These are phyloP conservation scores for Falco novaeseelandiae DNA, from an alignment of 2,797 vertebrate genomes.

Conservation along the genomic window DNA sequence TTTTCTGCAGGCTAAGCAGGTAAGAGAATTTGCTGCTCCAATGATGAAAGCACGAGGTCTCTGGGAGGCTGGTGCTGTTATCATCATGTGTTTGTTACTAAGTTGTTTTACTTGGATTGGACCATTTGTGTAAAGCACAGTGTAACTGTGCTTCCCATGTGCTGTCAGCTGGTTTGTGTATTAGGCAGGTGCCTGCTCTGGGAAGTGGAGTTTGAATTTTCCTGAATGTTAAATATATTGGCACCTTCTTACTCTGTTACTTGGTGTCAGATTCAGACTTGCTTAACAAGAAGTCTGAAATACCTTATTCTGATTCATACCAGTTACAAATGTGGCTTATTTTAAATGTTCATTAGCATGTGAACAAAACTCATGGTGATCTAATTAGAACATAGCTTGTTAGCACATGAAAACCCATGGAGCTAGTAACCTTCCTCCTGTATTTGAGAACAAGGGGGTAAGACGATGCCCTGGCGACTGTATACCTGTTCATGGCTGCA, in stretches of 20 bases:
- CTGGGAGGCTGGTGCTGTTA: neutral
- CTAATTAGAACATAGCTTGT: neutral
- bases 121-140: neutral
- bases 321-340: neutral
- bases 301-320: neutral
- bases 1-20: conserved; percentile 83
- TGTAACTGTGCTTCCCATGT: neutral
- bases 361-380: neutral
- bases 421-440: neutral
- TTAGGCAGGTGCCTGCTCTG: neutral
- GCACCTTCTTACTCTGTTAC: neutral
- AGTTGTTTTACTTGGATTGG: neutral
- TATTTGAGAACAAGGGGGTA: neutral
- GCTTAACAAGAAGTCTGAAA: neutral
- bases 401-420: neutral
- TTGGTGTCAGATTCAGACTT: neutral
- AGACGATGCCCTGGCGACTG: neutral
- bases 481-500: neutral
- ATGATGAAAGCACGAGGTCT: neutral
- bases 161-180: neutral
- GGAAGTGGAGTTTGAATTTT: neutral
- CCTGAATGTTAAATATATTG: neutral
- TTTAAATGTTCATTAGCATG: neutral
- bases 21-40: conserved; percentile 63
- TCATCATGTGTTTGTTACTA: neutral